These are phyloP conservation scores for Paramormyrops hopkinsi DNA, from an alignment of 2,797 vertebrate genomes.

Conservation along the genomic window DNA sequence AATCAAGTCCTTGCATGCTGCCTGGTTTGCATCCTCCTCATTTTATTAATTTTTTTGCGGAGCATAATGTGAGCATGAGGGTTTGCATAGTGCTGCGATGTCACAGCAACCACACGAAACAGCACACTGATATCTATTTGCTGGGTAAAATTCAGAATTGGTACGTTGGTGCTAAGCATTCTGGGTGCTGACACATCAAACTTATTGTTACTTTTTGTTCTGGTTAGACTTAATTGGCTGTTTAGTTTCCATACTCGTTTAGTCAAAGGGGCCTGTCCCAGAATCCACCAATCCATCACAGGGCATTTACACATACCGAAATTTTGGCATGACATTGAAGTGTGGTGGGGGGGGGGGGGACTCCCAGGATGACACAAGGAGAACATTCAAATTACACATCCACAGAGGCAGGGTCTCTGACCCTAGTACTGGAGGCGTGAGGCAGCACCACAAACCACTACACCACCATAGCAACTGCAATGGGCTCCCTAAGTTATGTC, in stretches of 20 bases:
- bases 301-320: not conserved
- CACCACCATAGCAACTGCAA: not conserved
- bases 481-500: not conserved
- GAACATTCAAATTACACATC: not conserved
- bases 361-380: not conserved
- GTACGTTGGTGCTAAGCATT: not conserved
- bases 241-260: not conserved
- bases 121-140: not conserved
- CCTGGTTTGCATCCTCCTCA: not conserved
- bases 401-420: not conserved
- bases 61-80: not conserved
- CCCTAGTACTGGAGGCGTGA: not conserved
- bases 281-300: not conserved
- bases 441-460: not conserved
- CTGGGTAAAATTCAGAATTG: not conserved
- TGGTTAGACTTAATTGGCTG: not conserved
- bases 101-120: not conserved
- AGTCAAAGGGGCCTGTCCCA: not conserved
- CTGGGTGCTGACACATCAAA: not conserved
- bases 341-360: not conserved
- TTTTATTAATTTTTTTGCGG: not conserved
- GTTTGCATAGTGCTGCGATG: not conserved
- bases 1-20: not conserved
- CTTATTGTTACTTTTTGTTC: not conserved
- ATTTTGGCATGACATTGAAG: not conserved